Percentiles rank a stretch among this genome's conserved stretches.
These are phyloP conservation scores for Lypha dubia DNA, from an alignment of 2,888 invertebrate genomes.

Conservation along the genomic window DNA sequence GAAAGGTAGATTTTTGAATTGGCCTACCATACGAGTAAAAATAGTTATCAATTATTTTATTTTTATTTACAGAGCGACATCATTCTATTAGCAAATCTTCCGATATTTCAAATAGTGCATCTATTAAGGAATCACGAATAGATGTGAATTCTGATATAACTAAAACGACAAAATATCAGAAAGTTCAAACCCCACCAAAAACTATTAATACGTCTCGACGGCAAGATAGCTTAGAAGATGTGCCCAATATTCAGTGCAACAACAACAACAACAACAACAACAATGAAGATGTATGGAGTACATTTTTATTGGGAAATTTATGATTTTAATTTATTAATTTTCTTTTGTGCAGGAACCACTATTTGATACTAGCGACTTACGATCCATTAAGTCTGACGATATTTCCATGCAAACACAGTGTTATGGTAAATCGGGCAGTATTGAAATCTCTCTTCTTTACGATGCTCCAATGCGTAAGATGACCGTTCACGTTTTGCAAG, in stretches of 20 bases:
- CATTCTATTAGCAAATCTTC: slow-evolving; percentile 71
- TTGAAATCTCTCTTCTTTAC: slow-evolving; percentile 94
- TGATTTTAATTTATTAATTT: neutral
- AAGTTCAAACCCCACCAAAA: slow-evolving; percentile 75
- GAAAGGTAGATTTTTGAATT: slow-evolving; percentile 79
- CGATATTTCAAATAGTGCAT: slow-evolving; percentile 76
- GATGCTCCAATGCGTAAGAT: slow-evolving; percentile 96
- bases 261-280: slow-evolving; percentile 84
- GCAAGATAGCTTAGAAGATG: slow-evolving; percentile 81
- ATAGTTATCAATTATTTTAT: too few relatives aligned
- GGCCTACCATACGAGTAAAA: too few relatives aligned
- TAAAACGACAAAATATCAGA: slow-evolving; percentile 77
- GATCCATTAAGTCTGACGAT: slow-evolving; percentile 82
- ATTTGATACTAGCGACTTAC: slow-evolving; percentile 83
- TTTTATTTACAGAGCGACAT: slow-evolving; percentile 76
- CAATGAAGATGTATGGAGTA: slow-evolving; percentile 89
- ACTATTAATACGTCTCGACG: slow-evolving; percentile 73
- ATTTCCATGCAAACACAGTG: slow-evolving; percentile 84
- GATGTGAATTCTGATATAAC: slow-evolving; percentile 84
- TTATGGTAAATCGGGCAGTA: slow-evolving; percentile 87
- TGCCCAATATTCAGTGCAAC: slow-evolving; percentile 85
- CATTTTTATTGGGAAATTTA: neutral
- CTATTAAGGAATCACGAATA: slow-evolving; percentile 87
- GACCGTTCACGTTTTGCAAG: slow-evolving; percentile 96
- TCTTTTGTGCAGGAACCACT: slow-evolving; percentile 81